Evolutionary conservation across 2,797 vertebrate species (phyloP), one percentile per base, ranked within the genome.

Genomic region (Cephalopachus bancanus): DNA sequence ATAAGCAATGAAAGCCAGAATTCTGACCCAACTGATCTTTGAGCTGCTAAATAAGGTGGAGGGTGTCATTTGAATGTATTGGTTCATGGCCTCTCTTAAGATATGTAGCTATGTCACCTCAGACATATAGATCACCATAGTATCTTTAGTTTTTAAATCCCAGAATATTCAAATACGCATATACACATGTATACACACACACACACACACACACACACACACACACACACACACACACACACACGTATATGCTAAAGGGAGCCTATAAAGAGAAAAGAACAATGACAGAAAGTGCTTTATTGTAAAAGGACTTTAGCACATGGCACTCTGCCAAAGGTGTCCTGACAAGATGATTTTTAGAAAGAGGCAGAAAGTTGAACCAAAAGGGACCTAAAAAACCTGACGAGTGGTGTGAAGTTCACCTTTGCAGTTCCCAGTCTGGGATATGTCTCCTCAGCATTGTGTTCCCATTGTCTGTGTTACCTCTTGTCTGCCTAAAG

Each of bases 401-500:
- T 55, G 49, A 57, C 87, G 83, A 49, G 14, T 33, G 17, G 1
- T 80, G 10, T 74, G 53, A 74, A 88, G 62, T 57, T 49, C 37
- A 16, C 12, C 24, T 62, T 80, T n/a, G 4, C 10, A 26, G 17
- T 51, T 71, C 10, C 16, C 15, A 55, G 22, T 57, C 9, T 6
- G 60, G 22, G 26, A 53, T 51, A 55, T 3, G 0, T 55, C 3
- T 5, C 7, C 1, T 44, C 37, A 7, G 8, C 5, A 55, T 0
- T 37, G 8, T 44, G 17, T 1, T 53, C 28, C 55, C 0, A 7
- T 69, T 2, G 16, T n/a, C n/a, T 4, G 0, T 33, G 1, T 79
- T 30, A 15, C 7, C 14, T 17, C 11, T 62, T 64, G 7, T 90
- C 16, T 85, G 3, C 74, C 44, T 65, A 33, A 51, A 69, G 12